Evolutionary conservation across 2,888 invertebrate species (phyloP).

Genomic region (Cataglyphis rosenhaueri): DNA sequence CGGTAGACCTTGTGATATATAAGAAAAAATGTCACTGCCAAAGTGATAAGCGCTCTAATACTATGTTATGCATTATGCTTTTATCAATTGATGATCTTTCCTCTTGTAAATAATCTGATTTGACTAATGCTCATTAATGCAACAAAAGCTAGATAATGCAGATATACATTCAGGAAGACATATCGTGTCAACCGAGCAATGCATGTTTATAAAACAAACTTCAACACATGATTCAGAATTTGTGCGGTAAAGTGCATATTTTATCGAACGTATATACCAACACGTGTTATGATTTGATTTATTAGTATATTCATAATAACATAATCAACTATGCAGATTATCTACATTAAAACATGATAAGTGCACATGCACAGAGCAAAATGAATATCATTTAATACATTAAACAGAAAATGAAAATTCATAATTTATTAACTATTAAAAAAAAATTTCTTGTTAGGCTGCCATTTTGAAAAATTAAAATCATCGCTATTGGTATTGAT

Average conservation of each 20-base stretch:
- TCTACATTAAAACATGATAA: background rate
- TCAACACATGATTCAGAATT: background rate
- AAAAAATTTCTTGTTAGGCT: background rate
- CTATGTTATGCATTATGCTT: background rate
- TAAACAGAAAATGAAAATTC: background rate
- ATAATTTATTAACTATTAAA: background rate
- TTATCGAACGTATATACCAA: background rate
- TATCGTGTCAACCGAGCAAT: background rate
- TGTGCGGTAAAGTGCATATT: background rate
- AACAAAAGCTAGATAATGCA: conserved; percentile 2
- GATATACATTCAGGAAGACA: conserved; percentile 1
- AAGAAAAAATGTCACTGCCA: conserved; percentile 11
- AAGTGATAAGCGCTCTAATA: conserved; percentile 14
- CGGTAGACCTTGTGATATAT: conserved; percentile 1
- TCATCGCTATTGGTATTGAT: background rate
- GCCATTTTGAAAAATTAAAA: background rate
- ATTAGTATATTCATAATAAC: conserved; percentile 7
- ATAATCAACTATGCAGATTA: background rate
- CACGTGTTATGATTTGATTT: conserved; percentile 9
- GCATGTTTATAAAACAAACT: conserved; percentile 26
- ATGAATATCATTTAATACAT: background rate
- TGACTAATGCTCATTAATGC: conserved; percentile 29
- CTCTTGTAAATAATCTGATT: conserved; percentile 3
- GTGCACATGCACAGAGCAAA: background rate
- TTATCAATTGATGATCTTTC: conserved; percentile 42